Conservation (phyloP, 2,888 invertebrate genomes). For the Falcaria lacertinaria region DNA sequence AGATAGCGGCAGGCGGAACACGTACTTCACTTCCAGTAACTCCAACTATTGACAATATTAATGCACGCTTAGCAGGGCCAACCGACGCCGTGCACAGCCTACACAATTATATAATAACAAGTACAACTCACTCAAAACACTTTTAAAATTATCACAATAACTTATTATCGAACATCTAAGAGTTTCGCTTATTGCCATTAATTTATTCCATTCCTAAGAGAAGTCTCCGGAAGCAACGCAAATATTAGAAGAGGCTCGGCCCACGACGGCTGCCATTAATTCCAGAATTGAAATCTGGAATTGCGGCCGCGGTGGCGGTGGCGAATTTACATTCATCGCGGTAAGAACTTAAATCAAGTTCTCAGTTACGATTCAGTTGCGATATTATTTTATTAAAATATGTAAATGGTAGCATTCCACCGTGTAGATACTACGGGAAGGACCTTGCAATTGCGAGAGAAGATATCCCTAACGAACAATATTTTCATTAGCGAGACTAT, state of each 20-base stretch:
- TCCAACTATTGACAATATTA: conserved; percentile 80
- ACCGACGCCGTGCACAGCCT: conserved; percentile 63
- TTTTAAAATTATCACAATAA: no score
- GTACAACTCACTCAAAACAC: conserved; percentile 10
- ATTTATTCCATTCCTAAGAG: conserved; percentile 74
- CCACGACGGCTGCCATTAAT: conserved; percentile 75
- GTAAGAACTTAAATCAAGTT: conserved; percentile 80
- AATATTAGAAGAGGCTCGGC: conserved; percentile 74
- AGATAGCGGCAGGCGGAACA: conserved; percentile 79
- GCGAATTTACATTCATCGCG: conserved; percentile 79
- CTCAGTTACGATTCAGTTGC: conserved; percentile 79
- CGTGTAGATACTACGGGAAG: conserved; percentile 66
- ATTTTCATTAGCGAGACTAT: conserved; percentile 70
- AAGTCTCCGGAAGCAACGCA: conserved; percentile 75
- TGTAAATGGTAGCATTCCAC: conserved; percentile 73
- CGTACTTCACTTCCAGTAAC: conserved; percentile 79
- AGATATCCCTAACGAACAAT: conserved; percentile 71
- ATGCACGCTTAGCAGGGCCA: conserved; percentile 76
- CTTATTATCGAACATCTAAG: conserved; percentile 20
- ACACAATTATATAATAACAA: conserved; percentile 49
- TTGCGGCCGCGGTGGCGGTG: conserved; percentile 68
- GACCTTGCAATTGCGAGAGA: conserved; percentile 66
- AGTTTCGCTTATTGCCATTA: conserved; percentile 53
- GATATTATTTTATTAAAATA: conserved; percentile 80
- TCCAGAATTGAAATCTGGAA: conserved; percentile 79